Evolutionary conservation across 2,888 invertebrate species (phyloP).

Genomic region (Drosophila pegasa): DNA sequence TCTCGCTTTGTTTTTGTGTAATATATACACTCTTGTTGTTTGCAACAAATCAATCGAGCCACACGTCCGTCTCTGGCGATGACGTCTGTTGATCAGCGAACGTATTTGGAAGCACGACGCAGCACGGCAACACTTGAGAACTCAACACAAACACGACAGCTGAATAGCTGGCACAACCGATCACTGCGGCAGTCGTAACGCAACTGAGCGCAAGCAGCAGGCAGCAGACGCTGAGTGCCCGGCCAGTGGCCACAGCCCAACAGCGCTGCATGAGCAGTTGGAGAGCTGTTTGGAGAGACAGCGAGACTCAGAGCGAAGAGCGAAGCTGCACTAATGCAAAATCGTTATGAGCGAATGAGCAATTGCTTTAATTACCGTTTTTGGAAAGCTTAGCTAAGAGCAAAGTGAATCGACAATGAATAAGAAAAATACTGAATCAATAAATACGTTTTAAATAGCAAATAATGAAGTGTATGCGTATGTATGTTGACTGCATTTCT

Average conservation of each 20-base stretch:
- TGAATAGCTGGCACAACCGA: constrained; percentile 59
- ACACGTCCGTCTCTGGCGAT: constrained; percentile 71
- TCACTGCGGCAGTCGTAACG: constrained; percentile 59
- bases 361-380: background rate
- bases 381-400: constrained; percentile 4
- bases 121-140: constrained; percentile 17
- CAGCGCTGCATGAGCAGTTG: background rate
- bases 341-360: background rate
- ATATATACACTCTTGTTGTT: constrained; percentile 23
- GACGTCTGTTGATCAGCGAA: constrained; percentile 65
- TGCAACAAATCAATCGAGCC: constrained; percentile 65
- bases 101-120: constrained; percentile 42
- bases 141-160: constrained; percentile 22
- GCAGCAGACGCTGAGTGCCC: constrained; percentile 12
- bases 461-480: no score
- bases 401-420: background rate
- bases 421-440: background rate
- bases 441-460: no score
- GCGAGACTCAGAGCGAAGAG: constrained; percentile 11
- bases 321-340: constrained; percentile 21
- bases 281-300: constrained; percentile 3
- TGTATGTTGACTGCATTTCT: background rate
- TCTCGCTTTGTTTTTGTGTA: constrained; percentile 20
- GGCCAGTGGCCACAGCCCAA: background rate
- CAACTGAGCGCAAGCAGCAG: constrained; percentile 48